phyloP scores from a whole-genome alignment of 2,797 vertebrate genomes.

The Remorina albescens region DNA sequence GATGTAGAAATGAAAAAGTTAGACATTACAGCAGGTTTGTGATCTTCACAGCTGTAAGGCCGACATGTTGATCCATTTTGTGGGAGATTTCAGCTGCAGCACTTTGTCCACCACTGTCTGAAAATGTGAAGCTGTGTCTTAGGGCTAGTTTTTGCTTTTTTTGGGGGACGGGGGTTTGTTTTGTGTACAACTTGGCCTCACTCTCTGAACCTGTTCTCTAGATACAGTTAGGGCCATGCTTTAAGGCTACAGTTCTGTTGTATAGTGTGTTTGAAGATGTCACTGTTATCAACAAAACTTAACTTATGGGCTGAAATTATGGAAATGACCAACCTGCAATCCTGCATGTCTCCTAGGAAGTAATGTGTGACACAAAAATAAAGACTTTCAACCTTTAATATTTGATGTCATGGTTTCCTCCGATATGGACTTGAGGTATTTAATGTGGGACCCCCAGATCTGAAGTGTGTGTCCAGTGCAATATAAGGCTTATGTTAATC shows the following conservation, averaged over 20 bases:
- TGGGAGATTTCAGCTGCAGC: constrained; percentile 47
- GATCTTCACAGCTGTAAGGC: constrained; percentile 27
- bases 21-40: constrained; percentile 18
- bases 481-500: background rate
- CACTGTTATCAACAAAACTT: constrained; percentile 67
- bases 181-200: constrained; percentile 39
- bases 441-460: background rate
- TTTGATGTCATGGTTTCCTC: background rate
- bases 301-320: constrained; percentile 69
- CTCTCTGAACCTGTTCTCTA: constrained; percentile 56
- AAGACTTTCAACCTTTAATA: constrained; percentile 76
- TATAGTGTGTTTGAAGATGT: constrained; percentile 72
- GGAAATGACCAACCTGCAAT: constrained; percentile 77
- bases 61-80: constrained; percentile 8
- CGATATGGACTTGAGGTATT: background rate
- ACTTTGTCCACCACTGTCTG: constrained; percentile 63
- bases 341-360: constrained; percentile 84
- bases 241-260: constrained; percentile 70
- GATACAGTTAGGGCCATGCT: constrained; percentile 61
- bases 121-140: constrained; percentile 78
- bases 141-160: constrained; percentile 62
- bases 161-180: no score
- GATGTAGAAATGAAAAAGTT: background rate
- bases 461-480: background rate
- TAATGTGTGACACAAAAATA: constrained; percentile 82